Base-by-base conservation (phyloP, 2,888 invertebrate genomes). In the Drosophila barbarae region DNA sequence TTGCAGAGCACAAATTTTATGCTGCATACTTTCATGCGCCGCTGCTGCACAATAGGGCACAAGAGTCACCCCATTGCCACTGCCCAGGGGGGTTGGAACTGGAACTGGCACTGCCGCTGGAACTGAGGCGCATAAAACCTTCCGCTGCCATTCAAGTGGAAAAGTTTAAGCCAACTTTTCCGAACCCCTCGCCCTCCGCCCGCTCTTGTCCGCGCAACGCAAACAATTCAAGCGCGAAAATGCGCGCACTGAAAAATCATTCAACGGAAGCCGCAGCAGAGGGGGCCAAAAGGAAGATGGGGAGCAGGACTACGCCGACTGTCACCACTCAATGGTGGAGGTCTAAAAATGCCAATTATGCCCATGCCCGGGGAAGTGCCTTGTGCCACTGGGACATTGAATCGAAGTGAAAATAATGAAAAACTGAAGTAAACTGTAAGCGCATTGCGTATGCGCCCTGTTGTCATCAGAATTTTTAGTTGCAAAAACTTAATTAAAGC, bases 71-170 rank as follows among this genome's bases (percentile, higher is more conserved):
- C 26, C 47, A 54, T 9, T 34, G n/a, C 21, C 30, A 10, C 23
- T 23, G 23, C 26, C 26, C 1, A 26, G 26, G n/a, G 28, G 39
- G 41, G 10, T 21, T n/a, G 41, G 41, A 41, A 52, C 42, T 44
- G 52, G 41, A 21, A 30, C 41, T 53, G 52, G 32, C 8, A 47
- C 34, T 34, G 21, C 13, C 41, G 32, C 26, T 61, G 44, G 60
- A 34, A 53, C 26, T 67, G 68, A 54, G 65, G 63, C 76, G 63
- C 81, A 79, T 77, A 81, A 79, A 79, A 84, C 79, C 79, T 79
- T 79, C 76, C 79, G 78, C 76, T 77, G 81, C 84, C 84, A 84
- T 84, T 80, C 81, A 78, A 80, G 79, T 80, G 84, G 81, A 80
- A 80, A 80, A 80, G 84, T 84, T 80, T 81, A 81, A 80, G 81